Evolutionary conservation across 2,888 invertebrate species (phyloP).

Genomic region (Branchipolynoe longqiensis): DNA sequence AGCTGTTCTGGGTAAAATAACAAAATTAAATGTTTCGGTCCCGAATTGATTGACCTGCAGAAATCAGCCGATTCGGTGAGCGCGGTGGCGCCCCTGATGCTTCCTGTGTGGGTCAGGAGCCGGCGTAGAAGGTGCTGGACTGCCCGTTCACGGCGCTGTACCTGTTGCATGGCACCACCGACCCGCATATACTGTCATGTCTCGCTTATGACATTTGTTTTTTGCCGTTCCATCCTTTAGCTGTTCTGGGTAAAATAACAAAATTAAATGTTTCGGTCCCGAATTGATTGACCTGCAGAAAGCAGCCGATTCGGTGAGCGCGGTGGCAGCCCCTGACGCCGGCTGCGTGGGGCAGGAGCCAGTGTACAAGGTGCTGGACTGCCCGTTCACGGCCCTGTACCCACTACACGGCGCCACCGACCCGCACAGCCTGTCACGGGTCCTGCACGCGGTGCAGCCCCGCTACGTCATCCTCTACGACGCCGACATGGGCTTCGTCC

Average conservation of each 20-base stretch:
- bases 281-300: neutral
- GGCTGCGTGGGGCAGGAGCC: slow-evolving; percentile 18
- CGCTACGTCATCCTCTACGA: slow-evolving; percentile 94
- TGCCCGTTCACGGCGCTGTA: slow-evolving; percentile 80
- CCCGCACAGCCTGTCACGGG: slow-evolving; percentile 87
- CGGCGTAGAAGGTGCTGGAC: slow-evolving; percentile 70
- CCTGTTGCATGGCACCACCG: slow-evolving; percentile 78
- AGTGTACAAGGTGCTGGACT: slow-evolving; percentile 71
- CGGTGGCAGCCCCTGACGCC: neutral
- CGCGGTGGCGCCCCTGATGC: too few relatives aligned
- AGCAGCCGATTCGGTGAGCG: neutral
- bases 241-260: too few relatives aligned
- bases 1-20: too few relatives aligned
- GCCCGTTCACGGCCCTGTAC: slow-evolving; percentile 79
- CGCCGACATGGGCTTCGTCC: slow-evolving; percentile 91
- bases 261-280: too few relatives aligned
- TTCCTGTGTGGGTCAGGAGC: too few relatives aligned
- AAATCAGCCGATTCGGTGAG: neutral
- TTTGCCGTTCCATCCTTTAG: too few relatives aligned
- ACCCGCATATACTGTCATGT: slow-evolving; percentile 86
- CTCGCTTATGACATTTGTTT: too few relatives aligned
- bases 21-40: too few relatives aligned
- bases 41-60: neutral
- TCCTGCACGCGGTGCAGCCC: slow-evolving; percentile 87
- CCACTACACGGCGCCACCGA: slow-evolving; percentile 79